These are phyloP conservation scores for Connochaetes taurinus DNA, from an alignment of 2,113 vertebrate species.

Conservation along the genomic window DNA sequence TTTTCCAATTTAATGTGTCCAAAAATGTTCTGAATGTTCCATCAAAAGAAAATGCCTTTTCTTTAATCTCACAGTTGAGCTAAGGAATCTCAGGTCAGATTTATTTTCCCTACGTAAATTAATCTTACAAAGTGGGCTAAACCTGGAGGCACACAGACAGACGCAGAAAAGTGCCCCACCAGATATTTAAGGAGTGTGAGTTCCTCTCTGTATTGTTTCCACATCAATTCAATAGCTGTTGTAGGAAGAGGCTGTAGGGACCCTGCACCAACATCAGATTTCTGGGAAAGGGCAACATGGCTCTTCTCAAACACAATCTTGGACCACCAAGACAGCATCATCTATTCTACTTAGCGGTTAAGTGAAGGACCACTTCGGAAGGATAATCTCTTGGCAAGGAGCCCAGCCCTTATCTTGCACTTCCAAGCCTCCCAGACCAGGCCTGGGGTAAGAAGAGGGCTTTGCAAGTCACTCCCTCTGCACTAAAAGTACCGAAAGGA, in stretches of 20 bases:
- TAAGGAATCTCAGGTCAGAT: background rate
- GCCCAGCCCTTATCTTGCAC: background rate
- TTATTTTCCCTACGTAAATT: background rate
- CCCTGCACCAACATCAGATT: background rate
- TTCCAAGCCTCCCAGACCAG: background rate
- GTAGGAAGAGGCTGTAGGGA: background rate
- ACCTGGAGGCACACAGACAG: background rate
- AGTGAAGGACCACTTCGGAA: background rate
- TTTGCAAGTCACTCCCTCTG: background rate
- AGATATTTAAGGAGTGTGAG: accelerated
- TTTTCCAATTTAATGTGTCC: background rate
- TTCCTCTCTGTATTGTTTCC: background rate
- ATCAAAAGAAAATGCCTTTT: background rate
- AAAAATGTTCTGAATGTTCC: background rate
- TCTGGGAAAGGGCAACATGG: background rate
- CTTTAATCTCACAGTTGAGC: background rate
- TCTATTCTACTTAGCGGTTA: background rate
- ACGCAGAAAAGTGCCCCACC: background rate
- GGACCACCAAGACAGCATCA: background rate
- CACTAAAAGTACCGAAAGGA: background rate
- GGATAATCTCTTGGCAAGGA: background rate
- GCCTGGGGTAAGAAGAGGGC: background rate
- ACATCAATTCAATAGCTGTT: accelerated
- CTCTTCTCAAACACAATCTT: background rate
- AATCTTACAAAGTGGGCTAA: background rate